Evolutionary conservation across 2,888 invertebrate genomes (phyloP), one percentile per base, ranked within the genome.

Genomic region (Xestia sexstrigata): DNA sequence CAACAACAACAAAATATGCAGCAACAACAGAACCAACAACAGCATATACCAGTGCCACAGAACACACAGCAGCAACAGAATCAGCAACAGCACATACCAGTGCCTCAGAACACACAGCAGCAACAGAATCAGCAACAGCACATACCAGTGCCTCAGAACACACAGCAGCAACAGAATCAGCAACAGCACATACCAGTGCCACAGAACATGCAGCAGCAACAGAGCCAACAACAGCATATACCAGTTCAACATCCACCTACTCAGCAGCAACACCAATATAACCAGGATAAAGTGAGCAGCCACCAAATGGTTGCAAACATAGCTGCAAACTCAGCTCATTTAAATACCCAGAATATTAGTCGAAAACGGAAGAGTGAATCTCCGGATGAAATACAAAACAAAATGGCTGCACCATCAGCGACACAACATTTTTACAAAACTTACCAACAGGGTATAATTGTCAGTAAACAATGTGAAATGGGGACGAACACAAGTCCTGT

Each of bases 291-390:
- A 81, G 70, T 77, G 52, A 71, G 85, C 35, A 79, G 30, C 13
- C 75, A 81, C 23, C 86, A 84, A 39, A 79, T 69, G 7, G 49
- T 77, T 15, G 47, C 70, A 30, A 88, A 78, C 15, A 72, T 82
- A 62, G 72, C 81, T 30, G 69, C 84, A 11, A 79, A 77, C 42
- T 82, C 85, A 47, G 39, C 79, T 73, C 78, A 81, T 52, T 69
- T 87, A 78, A 82, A 88, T 75, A 74, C 78, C 67, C 78, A 81
- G 15, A 66, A 81, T 78, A 76, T 88, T 13, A 94, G 88, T 78
- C 92, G 93, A 81, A 95, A 95, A 90, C 91, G 95, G 85, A 95
- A 95, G 88, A 95, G 95, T 65, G 95, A 95, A 91, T 95, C 95
- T 7, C 95, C 95, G 0, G 95, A 95, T 84, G 95, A 95, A 76